These are phyloP conservation scores for Clamator glandarius DNA, from an alignment of 2,797 vertebrate genomes.

Conservation along the genomic window DNA sequence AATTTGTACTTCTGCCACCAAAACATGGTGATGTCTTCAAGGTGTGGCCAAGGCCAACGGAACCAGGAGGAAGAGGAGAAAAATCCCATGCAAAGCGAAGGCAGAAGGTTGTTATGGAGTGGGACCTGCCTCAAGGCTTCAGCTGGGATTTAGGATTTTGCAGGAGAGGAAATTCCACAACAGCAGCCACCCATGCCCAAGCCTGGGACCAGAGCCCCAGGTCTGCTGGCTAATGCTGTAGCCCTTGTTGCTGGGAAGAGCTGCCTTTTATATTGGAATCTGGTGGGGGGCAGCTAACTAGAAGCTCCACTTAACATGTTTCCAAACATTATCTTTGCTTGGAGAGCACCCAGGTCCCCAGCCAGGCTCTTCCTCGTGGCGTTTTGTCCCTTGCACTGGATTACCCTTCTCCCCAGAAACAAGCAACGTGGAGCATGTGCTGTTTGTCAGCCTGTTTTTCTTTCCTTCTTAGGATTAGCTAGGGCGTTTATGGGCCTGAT, in stretches of 20 bases:
- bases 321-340: background rate
- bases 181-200: background rate
- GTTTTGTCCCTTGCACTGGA: background rate
- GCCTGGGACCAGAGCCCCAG: background rate
- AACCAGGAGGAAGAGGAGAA: background rate
- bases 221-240: background rate
- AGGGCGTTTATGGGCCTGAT: background rate
- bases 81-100: background rate
- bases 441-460: background rate
- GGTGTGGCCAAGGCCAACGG: fast-evolving
- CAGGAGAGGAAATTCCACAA: background rate
- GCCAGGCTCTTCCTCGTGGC: fast-evolving
- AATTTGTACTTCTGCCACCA: background rate
- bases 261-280: background rate
- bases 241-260: background rate
- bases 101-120: background rate
- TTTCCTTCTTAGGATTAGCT: conserved; percentile 14
- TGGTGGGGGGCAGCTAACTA: background rate
- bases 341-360: background rate
- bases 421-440: background rate
- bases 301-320: background rate
- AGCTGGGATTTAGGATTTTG: background rate
- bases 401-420: background rate
- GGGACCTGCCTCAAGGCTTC: background rate
- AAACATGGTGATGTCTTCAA: background rate